These are phyloP conservation scores for Ochropleura leucogaster DNA, from an alignment of 2,888 invertebrate species.

Conservation along the genomic window DNA sequence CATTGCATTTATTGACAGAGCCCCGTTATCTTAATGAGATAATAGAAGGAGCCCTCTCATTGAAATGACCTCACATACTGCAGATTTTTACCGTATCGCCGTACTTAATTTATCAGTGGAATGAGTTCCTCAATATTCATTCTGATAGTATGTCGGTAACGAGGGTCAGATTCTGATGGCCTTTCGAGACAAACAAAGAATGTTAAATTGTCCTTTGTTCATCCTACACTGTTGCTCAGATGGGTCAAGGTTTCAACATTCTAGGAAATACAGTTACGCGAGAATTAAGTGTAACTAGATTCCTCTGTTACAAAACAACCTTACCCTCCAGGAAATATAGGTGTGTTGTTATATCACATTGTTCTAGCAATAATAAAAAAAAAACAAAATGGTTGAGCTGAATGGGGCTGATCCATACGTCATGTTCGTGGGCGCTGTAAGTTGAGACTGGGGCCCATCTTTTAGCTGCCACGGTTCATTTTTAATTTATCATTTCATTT, in stretches of 20 bases:
- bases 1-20: constrained; percentile 57
- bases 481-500: no score
- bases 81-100: constrained; percentile 20
- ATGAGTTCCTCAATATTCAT: constrained; percentile 47
- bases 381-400: background rate
- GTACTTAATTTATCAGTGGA: constrained; percentile 16
- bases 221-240: background rate
- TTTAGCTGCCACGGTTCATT: no score
- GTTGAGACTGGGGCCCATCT: no score
- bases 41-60: constrained; percentile 38
- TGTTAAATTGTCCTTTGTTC: constrained; percentile 32
- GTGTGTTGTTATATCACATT: background rate
- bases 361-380: background rate
- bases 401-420: no score
- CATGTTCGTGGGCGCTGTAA: no score
- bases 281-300: background rate
- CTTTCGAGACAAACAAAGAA: constrained; percentile 29
- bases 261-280: background rate
- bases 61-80: constrained; percentile 36
- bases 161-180: constrained; percentile 38
- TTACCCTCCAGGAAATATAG: background rate
- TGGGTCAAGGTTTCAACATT: background rate
- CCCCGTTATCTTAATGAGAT: constrained; percentile 54
- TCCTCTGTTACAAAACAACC: no score
- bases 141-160: constrained; percentile 24